Percentiles rank a stretch among this genome's conserved stretches.
phyloP scores from a whole-genome alignment of 2,797 vertebrate species.

The Podarcis lilfordi region DNA sequence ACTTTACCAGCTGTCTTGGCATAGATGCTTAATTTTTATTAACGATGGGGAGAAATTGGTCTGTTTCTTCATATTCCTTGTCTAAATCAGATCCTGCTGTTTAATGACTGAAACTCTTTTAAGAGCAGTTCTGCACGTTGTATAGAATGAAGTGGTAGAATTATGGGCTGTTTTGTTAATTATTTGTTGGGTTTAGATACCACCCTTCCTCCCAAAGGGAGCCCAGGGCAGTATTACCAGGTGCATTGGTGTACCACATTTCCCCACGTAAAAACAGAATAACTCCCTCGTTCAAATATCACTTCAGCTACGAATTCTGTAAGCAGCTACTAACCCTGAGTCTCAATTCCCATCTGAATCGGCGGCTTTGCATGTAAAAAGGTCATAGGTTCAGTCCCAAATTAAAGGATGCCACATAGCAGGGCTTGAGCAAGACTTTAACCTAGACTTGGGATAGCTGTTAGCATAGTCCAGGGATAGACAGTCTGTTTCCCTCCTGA shows the following conservation, averaged over 20 bases:
- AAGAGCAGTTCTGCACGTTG: background rate
- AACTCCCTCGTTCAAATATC: background rate
- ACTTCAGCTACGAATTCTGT: too few species aligned
- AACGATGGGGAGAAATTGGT: background rate
- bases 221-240: too few species aligned
- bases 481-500: background rate
- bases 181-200: too few species aligned
- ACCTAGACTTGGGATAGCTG: background rate
- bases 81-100: background rate
- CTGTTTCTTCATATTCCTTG: background rate
- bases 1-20: background rate
- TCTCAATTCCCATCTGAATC: too few species aligned
- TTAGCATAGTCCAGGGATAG: background rate
- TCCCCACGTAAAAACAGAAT: background rate
- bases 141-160: background rate
- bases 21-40: background rate
- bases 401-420: background rate
- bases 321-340: too few species aligned
- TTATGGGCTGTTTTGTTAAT: too few species aligned
- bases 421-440: background rate
- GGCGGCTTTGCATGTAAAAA: background rate
- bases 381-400: background rate
- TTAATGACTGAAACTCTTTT: background rate
- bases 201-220: too few species aligned
- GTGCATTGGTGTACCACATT: background rate